A percentile compares a stretch with the other conserved stretches of the same genome.
These are phyloP conservation scores for Acleris literana DNA, from an alignment of 2,888 invertebrate genomes.

Conservation along the genomic window DNA sequence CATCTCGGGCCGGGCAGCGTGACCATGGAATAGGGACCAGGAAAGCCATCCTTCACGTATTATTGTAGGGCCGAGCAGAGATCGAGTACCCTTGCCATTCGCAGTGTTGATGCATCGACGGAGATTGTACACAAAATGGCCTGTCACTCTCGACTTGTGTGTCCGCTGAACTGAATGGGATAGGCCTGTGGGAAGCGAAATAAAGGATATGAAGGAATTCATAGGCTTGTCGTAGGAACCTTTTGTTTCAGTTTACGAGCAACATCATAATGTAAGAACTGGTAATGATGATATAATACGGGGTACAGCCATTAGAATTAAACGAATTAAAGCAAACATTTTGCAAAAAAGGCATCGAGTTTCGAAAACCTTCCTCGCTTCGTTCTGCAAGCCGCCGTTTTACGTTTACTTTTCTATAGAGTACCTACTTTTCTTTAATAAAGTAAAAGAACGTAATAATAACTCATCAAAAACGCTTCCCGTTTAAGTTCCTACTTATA, in stretches of 20 bases:
- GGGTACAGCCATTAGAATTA: too few species aligned
- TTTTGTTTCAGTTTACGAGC: not conserved
- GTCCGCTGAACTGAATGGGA: conserved; percentile 17
- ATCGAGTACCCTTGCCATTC: conserved; percentile 54
- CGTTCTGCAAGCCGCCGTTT: too few species aligned
- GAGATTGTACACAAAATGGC: conserved; percentile 31
- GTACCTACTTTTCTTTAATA: too few species aligned
- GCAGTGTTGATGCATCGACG: conserved; percentile 34
- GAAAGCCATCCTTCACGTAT: conserved; percentile 64
- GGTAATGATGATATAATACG: too few species aligned
- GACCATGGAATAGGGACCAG: conserved; percentile 56
- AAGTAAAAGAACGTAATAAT: too few species aligned
- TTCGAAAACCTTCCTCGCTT: too few species aligned
- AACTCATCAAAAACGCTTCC: too few species aligned
- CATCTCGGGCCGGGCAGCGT: conserved; percentile 67
- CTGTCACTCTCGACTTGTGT: conserved; percentile 28
- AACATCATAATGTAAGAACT: too few species aligned
- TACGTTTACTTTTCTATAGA: too few species aligned
- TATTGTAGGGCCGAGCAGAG: conserved; percentile 53
- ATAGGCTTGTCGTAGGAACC: conserved; percentile 1
- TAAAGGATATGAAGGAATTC: conserved; percentile 14
- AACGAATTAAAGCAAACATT: too few species aligned
- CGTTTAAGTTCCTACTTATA: too few species aligned
- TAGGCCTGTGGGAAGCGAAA: conserved; percentile 22
- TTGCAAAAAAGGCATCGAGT: too few species aligned